Base-by-base conservation (phyloP, 2,797 vertebrate genomes). In the Platalea minor region DNA sequence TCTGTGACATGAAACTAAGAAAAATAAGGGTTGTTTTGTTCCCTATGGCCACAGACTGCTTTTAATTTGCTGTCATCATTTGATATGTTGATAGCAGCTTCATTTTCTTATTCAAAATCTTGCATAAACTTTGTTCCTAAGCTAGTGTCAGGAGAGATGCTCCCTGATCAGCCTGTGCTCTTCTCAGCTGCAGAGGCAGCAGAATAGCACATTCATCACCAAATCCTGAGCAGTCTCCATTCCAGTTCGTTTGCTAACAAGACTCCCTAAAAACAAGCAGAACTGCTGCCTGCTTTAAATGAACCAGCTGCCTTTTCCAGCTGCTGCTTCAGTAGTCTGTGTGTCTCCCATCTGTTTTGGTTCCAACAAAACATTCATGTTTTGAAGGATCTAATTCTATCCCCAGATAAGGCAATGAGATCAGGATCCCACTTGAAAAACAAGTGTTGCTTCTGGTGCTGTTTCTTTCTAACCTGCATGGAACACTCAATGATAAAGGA, bases 281-380 rank as follows among this genome's bases (percentile, higher is more conserved):
- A 76, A 50, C 24, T 68, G 20, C 81, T 81, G 56, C 24, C 37
- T 81, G 46, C 56, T 80, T 80, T 76, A 56, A 73, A 65, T 51
- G 37, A 87, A 76, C 56, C 56, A 84, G n/a, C n/a, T 91, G 78
- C 23, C 17, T 89, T 65, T 89, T 90, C 70, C 95, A 89, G 85
- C 67, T 93, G 85, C 65, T 91, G 18, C 43, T 77, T 89, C 85
- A 61, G 21, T 31, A 67, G 13, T 17, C 46, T 31, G 12, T 63
- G 33, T 13, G 18, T 72, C 31, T 81, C 50, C 51, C 56, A 48
- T 91, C 78, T 88, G 85, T 28, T 90, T 83, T 57, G 78, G 23
- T 33, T 88, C 56, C 53, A 59, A 70, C 10, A 57, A 88, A 89
- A n/a, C 23, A 24, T 56, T 70, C 20, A 4, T 23, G 4, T 50